phyloP scores from a whole-genome alignment of 2,113 vertebrate genomes.

The Tetraodon nigroviridis region DNA sequence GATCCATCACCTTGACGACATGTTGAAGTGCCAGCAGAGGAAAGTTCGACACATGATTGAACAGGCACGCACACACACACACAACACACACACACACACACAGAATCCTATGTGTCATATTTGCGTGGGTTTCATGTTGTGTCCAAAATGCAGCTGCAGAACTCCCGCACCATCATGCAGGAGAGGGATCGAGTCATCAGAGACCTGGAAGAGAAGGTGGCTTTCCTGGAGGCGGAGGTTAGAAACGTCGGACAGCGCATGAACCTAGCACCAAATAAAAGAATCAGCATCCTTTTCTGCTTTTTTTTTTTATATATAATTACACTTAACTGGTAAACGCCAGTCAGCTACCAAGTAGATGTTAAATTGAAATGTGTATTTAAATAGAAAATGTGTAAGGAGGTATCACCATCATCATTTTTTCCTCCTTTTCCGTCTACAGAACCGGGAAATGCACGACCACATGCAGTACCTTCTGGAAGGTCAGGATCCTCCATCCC shows the following conservation, averaged over 20 bases:
- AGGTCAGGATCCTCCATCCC: slow-evolving; percentile 60
- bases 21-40: slow-evolving; percentile 90
- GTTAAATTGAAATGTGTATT: too few species aligned
- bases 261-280: not conserved
- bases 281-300: too few species aligned
- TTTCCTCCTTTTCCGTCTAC: slow-evolving; percentile 14
- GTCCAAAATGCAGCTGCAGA: slow-evolving; percentile 79
- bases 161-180: slow-evolving; percentile 81
- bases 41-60: slow-evolving; percentile 95
- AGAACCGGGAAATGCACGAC: slow-evolving; percentile 90
- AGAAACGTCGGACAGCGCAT: slow-evolving; percentile 10
- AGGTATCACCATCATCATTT: not conserved
- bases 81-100: slow-evolving; percentile 1
- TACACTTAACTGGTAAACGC: too few species aligned
- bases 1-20: slow-evolving; percentile 89
- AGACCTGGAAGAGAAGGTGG: slow-evolving; percentile 85
- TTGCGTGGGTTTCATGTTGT: slow-evolving; percentile 14
- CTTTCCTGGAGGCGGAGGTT: slow-evolving; percentile 89
- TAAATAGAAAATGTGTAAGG: too few species aligned
- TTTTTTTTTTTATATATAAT: too few species aligned
- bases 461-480: slow-evolving; percentile 81
- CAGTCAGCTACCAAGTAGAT: too few species aligned
- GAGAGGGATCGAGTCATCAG: slow-evolving; percentile 80
- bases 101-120: slow-evolving; percentile 25
- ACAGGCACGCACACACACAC: slow-evolving; percentile 74